Conservation (phyloP, 2,113 vertebrate species). For the Nymphicus hollandicus region DNA sequence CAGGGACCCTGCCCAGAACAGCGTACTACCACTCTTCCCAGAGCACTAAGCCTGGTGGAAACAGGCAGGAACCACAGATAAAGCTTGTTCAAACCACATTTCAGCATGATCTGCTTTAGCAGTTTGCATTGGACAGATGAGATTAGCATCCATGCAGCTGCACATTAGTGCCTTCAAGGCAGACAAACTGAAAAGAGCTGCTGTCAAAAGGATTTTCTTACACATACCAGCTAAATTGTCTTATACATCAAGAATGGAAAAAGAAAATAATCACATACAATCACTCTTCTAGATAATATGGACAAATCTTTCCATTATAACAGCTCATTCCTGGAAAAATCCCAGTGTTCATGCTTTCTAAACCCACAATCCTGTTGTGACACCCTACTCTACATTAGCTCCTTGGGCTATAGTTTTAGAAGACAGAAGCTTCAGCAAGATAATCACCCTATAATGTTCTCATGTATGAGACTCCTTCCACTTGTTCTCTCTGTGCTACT, state of each 20-base stretch:
- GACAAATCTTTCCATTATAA: neutral
- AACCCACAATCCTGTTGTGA: neutral
- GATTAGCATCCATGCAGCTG: slow-evolving; percentile 36
- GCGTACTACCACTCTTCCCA: neutral
- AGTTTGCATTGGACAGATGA: neutral
- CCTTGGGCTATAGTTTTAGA: neutral
- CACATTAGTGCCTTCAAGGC: slow-evolving; percentile 32
- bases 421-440: neutral
- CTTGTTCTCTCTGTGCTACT: neutral
- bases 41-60: neutral
- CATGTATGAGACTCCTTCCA: neutral
- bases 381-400: neutral
- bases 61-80: neutral
- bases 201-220: slow-evolving; percentile 13
- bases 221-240: neutral
- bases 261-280: neutral
- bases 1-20: neutral
- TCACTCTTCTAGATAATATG: neutral
- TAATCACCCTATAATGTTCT: neutral
- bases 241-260: neutral
- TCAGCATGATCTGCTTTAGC: neutral
- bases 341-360: neutral
- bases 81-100: neutral
- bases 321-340: neutral
- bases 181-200: slow-evolving; percentile 7